These are phyloP conservation scores for Ceratitis capitata DNA, from an alignment of 1,140 invertebrate genomes.

Conservation along the genomic window DNA sequence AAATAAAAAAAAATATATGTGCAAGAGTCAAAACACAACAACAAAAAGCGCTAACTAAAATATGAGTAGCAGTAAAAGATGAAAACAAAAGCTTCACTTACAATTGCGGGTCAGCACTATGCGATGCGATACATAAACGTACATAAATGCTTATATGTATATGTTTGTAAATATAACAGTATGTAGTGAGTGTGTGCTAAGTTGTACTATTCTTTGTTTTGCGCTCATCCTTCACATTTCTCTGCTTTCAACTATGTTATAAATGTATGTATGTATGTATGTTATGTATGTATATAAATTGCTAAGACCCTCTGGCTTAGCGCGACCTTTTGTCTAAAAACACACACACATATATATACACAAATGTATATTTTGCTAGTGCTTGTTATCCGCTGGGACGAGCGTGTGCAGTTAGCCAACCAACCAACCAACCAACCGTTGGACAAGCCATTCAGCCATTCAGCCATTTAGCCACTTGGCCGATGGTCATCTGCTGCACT, in stretches of 20 bases:
- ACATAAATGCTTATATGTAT: background rate
- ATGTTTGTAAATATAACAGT: background rate
- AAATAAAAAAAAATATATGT: too few species aligned
- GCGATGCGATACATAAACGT: background rate
- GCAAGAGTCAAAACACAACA: background rate
- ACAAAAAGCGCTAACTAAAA: background rate
- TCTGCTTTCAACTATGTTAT: background rate
- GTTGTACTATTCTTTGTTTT: background rate
- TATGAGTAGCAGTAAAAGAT: background rate
- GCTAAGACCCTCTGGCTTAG: background rate
- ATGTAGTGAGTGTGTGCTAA: background rate
- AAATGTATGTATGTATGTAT: background rate
- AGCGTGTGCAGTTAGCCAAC: background rate
- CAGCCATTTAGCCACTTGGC: constrained; percentile 20
- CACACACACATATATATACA: background rate
- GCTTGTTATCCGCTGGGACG: background rate
- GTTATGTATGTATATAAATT: background rate
- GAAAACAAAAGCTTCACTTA: background rate
- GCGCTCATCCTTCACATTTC: background rate
- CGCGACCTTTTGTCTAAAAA: background rate
- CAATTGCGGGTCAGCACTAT: background rate
- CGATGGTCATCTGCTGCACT: constrained; percentile 37
- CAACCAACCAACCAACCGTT: background rate
- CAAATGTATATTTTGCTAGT: background rate
- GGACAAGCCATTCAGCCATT: too few species aligned